phyloP scores from a whole-genome alignment of 2,797 vertebrate species.

The Enoplosus armatus region DNA sequence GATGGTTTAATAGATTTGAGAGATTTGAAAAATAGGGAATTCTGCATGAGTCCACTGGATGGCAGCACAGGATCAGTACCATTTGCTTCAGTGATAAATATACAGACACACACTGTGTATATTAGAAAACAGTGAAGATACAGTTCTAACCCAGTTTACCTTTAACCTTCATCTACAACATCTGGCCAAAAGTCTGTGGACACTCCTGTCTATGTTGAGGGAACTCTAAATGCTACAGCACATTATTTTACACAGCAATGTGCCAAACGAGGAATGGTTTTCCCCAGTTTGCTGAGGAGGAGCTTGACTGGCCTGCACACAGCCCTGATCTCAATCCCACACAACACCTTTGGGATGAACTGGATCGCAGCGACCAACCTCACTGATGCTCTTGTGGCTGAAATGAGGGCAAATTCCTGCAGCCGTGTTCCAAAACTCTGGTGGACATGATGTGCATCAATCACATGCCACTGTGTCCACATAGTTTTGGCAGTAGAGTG shows the following conservation, averaged over 20 bases:
- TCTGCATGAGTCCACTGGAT: conserved; percentile 51
- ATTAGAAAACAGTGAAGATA: not conserved
- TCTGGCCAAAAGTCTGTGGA: not conserved
- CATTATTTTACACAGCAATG: not conserved
- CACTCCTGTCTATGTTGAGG: not conserved
- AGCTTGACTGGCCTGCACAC: not conserved
- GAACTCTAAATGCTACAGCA: not conserved
- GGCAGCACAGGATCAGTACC: conserved; percentile 41
- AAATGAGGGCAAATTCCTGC: not conserved
- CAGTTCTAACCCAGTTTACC: not conserved
- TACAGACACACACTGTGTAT: not conserved
- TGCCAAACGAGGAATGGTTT: not conserved
- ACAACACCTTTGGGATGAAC: not conserved
- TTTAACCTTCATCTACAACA: not conserved
- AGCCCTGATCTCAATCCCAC: too few species aligned
- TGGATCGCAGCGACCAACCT: not conserved
- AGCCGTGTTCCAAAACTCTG: not conserved
- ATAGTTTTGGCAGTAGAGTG: not conserved
- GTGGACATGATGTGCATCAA: not conserved
- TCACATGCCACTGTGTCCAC: too few species aligned
- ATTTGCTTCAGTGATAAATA: not conserved
- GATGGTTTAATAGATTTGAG: not conserved
- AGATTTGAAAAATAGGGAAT: not conserved
- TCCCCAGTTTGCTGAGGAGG: not conserved
- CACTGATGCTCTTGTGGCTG: not conserved